These are phyloP conservation scores for Nasua narica DNA, from an alignment of 2,797 vertebrate genomes.

Conservation along the genomic window DNA sequence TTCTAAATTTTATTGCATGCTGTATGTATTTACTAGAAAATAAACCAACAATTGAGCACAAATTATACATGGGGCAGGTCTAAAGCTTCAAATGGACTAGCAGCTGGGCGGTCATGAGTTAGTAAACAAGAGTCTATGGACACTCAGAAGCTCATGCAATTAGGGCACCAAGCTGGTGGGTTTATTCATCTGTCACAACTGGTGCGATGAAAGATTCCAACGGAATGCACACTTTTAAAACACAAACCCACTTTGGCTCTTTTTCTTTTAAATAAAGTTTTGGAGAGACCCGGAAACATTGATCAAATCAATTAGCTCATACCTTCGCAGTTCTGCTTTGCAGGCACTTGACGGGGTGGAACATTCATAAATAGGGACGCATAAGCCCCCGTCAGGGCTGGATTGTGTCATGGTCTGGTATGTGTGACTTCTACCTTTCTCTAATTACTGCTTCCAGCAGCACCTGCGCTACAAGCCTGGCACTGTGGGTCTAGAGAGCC, in stretches of 20 bases:
- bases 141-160: background rate
- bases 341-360: conserved; percentile 60
- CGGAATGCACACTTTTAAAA: conserved; percentile 18
- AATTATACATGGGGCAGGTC: conserved; percentile 33
- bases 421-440: conserved; percentile 34
- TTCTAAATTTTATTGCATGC: conserved; percentile 47
- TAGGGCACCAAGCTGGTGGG: background rate
- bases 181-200: background rate
- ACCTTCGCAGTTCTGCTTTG: conserved; percentile 63
- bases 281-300: conserved; percentile 50
- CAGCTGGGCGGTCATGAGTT: conserved; percentile 55
- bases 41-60: conserved; percentile 41
- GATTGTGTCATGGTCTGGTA: conserved; percentile 73
- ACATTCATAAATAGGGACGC: conserved; percentile 61
- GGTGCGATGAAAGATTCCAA: background rate
- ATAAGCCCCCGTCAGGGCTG: conserved; percentile 34
- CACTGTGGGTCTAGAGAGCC: conserved; percentile 40
- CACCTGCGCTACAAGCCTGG: conserved; percentile 70
- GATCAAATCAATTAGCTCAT: conserved; percentile 70
- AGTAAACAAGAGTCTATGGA: conserved; percentile 45
- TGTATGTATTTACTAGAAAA: conserved; percentile 52
- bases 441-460: conserved; percentile 66
- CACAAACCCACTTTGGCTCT: background rate
- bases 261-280: conserved; percentile 54
- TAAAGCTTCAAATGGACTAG: conserved; percentile 65